Evolutionary conservation across 2,888 invertebrate species (phyloP), one percentile per base, ranked within the genome.

Genomic region (Hypomecis punctinalis): DNA sequence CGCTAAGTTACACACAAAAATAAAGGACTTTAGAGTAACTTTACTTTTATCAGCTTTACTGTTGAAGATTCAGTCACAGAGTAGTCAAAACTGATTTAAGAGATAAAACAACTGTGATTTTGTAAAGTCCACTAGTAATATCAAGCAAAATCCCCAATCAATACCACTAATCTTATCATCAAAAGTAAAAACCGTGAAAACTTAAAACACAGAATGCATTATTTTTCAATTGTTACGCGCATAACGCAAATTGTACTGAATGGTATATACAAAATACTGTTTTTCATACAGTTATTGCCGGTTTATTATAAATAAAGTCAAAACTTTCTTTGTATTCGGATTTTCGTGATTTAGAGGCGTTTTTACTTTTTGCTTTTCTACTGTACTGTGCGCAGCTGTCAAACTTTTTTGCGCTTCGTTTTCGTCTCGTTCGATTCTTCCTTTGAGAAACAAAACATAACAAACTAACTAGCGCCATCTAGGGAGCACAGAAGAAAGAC

Each of bases 381-480:
- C 37, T 45, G 45, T 36, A 55, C 64, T 73, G 71, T 78, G 81
- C 83, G 84, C 80, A 85, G 80, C 84, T 85, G 85, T 84, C 86
- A 86, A 78, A 67, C 74, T 76, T 78, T 81, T 78, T 75, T 79
- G 77, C 76, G 76, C 73, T 74, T 77, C 48, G 40, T 56, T 48
- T 54, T 53, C 33, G 56, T 45, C 60, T 62, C 56, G 51, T 49
- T 67, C 64, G 66, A 66, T 63, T 57, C 13, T 11, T 42, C n/a
- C 6, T 49, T 6, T 33, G 7, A 5, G 56, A 63, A 49, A 48
- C 62, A 64, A 68, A 69, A 35, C 61, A 71, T 63, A 69, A 68
- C 65, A 67, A 64, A 60, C 52, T 62, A 43, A 39, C 33, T 65
- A 64, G 45, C 69, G 70, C 64, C 73, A 72, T 70, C 73, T 73